Evolutionary conservation across 30 jellyfish, hydroid and myxozoan genomes (phyloP).

Genomic region (Hydractinia symbiolongicarpus): DNA sequence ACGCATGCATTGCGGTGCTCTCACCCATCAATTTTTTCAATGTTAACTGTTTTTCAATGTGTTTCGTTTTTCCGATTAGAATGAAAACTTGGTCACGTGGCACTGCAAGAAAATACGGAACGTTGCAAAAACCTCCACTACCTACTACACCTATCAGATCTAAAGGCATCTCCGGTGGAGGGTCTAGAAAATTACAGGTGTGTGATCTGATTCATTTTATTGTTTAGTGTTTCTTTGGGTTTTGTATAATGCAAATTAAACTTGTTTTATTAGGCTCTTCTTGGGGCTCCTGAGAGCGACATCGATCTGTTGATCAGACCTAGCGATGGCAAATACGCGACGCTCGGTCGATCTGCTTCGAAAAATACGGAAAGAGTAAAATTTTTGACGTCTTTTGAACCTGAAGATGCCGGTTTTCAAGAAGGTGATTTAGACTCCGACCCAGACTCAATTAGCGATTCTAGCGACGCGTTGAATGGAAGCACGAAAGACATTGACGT

Average conservation of each 20-base stretch:
- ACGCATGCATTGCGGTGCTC: too few species aligned
- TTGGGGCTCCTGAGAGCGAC: slow-evolving; percentile 94
- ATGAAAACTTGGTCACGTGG: slow-evolving; percentile 87
- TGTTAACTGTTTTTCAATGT: not conserved
- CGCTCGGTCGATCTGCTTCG: slow-evolving; percentile 58
- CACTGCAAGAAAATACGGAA: slow-evolving; percentile 61
- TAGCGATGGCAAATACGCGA: slow-evolving; percentile 58
- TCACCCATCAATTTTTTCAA: not conserved
- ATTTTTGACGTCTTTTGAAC: slow-evolving; percentile 54
- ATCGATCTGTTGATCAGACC: slow-evolving; percentile 88
- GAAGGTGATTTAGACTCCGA: slow-evolving; percentile 84
- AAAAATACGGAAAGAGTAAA: slow-evolving; percentile 24
- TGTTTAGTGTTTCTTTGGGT: not conserved
- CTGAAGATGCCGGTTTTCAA: slow-evolving; percentile 96
- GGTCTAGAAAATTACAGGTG: slow-evolving; percentile 92
- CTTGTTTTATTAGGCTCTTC: slow-evolving; percentile 52
- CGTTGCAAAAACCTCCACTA: slow-evolving; percentile 55
- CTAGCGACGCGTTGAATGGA: slow-evolving; percentile 31
- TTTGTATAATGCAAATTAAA: too few species aligned
- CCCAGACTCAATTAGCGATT: slow-evolving; percentile 81
- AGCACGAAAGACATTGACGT: slow-evolving; percentile 34
- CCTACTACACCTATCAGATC: slow-evolving; percentile 84
- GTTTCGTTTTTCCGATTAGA: slow-evolving; percentile 30
- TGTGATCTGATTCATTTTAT: not conserved
- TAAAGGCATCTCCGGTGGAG: slow-evolving; percentile 90